Evolutionary conservation across 1,140 invertebrate species (phyloP), one percentile per base, ranked within the genome.

Genomic region (Asobara japonica): DNA sequence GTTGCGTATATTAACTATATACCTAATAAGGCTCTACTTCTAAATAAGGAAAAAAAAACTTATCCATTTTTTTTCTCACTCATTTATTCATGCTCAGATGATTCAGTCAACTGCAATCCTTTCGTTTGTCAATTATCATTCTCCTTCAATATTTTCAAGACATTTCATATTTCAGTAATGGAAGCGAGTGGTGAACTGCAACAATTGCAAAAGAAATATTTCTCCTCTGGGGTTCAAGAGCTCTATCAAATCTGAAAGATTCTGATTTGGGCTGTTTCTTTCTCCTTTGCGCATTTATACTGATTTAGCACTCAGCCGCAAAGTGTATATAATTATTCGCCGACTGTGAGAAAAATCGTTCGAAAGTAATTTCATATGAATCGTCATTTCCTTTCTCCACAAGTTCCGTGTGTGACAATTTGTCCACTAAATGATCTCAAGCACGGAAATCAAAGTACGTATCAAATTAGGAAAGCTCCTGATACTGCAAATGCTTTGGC

Each of bases 1-100:
- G 51, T 56, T 56, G 25, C 51, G 51, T 56, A 56, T 56, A n/a
- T n/a, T n/a, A n/a, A n/a, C n/a, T 56, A 56, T 11, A 18, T 22
- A 5, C 51, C 51, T 56, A 56, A 56, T 56, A 56, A 3, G 51
- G 51, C 51, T 25, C n/a, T 3, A 25, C 31, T 6, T 25, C 51
- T 27, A 27, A 22, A 22, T 25, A 56, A 27, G 51, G 51, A 13
- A 56, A 56, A 25, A 56, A 56, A 36, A 36, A 36, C 5, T 36
- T 56, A 10, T 5, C 3, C 22, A 56, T 56, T 56, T 25, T 25
- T 56, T 51, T 51, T 51, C 6, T 51, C n/a, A n/a, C 3, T 45
- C n/a, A 8, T 45, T 45, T 45, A 45, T n/a, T 45, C 8, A 45
- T 45, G 41, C 41, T n/a, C n/a, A 4, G 41, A 45, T 45, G n/a